These are phyloP conservation scores for Capitella teleta DNA, from an alignment of 1,140 invertebrate genomes.

Conservation along the genomic window DNA sequence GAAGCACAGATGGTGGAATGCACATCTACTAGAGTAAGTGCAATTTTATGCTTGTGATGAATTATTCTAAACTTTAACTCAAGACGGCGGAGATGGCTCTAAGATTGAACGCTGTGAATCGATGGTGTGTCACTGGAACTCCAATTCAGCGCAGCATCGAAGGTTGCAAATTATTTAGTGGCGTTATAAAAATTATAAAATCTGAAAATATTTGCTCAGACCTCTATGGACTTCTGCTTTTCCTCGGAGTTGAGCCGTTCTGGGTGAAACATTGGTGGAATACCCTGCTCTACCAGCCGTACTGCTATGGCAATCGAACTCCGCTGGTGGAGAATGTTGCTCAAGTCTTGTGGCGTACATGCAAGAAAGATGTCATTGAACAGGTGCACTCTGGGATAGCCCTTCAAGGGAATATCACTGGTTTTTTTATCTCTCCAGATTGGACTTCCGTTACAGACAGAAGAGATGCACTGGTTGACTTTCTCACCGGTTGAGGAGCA, in stretches of 20 bases:
- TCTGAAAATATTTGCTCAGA: conserved; percentile 36
- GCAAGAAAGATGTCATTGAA: conserved; percentile 54
- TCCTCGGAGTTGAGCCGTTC: conserved; percentile 55
- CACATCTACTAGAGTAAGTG: conserved; percentile 41
- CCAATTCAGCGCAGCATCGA: conserved; percentile 55
- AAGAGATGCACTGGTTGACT: conserved; percentile 44
- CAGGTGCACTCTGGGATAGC: no score
- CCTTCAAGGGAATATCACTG: no score
- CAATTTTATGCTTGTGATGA: background rate
- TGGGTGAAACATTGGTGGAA: conserved; percentile 49
- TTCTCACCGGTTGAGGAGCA: conserved; percentile 53
- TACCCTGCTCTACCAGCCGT: conserved; percentile 48
- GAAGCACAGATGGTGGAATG: conserved; percentile 73
- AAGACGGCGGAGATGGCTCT: conserved; percentile 54
- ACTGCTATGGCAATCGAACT: conserved; percentile 40
- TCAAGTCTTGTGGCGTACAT: conserved; percentile 58
- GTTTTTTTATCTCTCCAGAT: conserved; percentile 27
- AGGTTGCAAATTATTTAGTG: conserved; percentile 44
- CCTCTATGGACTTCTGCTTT: conserved; percentile 59
- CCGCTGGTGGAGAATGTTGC: conserved; percentile 48
- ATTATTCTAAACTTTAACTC: conserved; percentile 9
- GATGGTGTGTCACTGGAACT: conserved; percentile 70
- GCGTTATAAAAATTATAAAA: background rate
- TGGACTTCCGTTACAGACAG: conserved; percentile 43
- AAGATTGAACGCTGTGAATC: conserved; percentile 49